Conservation (phyloP, 92 coral and sea anemone species). For the Epizoanthus fatuus region DNA sequence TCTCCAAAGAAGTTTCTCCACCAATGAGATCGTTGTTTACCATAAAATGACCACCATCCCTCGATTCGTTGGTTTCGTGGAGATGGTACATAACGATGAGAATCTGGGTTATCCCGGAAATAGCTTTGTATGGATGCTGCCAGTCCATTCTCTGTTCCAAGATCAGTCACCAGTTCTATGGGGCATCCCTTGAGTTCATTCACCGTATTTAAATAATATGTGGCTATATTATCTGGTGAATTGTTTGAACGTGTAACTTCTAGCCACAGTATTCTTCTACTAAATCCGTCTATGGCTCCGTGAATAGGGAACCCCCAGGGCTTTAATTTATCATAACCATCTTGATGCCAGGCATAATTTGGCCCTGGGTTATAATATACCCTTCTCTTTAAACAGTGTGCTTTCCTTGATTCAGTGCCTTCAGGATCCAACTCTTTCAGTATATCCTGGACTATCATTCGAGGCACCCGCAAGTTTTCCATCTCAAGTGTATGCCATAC, state of each 20-base stretch:
- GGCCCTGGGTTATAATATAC: constrained; percentile 41
- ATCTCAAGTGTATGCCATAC: constrained; percentile 72
- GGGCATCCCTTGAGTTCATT: constrained; percentile 73
- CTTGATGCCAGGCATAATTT: constrained; percentile 46
- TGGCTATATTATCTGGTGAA: constrained; percentile 66
- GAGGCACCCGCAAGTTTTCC: constrained; percentile 43
- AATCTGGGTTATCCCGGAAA: constrained; percentile 73
- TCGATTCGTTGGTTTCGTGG: constrained; percentile 75
- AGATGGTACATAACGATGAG: constrained; percentile 72
- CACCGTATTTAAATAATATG: constrained; percentile 56
- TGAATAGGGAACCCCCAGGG: constrained; percentile 50
- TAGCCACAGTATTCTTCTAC: constrained; percentile 71
- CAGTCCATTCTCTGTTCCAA: constrained; percentile 79
- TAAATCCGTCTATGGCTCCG: constrained; percentile 62
- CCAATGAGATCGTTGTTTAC: constrained; percentile 55
- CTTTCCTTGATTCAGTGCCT: constrained; percentile 42
- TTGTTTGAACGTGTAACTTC: constrained; percentile 70
- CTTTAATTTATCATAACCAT: constrained; percentile 56
- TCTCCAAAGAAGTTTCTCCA: constrained; percentile 74
- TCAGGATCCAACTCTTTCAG: constrained; percentile 46
- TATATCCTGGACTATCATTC: constrained; percentile 32
- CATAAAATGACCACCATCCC: constrained; percentile 79
- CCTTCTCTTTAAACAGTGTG: constrained; percentile 34
- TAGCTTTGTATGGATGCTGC: constrained; percentile 69
- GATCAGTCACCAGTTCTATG: constrained; percentile 68